A percentile compares a stretch with the other conserved stretches of the same genome.
Conservation (phyloP, 2,113 vertebrate genomes). For the Lepisosteus osseus region DNA sequence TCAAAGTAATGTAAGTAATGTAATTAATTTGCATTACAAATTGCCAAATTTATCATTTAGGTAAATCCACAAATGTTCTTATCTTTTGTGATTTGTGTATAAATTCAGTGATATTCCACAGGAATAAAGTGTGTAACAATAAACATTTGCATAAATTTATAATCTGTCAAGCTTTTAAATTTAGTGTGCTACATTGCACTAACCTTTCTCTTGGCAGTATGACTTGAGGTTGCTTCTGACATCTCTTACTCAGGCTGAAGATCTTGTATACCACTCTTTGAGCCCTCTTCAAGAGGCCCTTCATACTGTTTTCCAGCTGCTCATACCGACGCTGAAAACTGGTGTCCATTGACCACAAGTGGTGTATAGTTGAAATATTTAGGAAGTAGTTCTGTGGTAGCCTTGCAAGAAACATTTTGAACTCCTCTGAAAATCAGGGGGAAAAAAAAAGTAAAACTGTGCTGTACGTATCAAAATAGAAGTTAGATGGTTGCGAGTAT, state of each 20-base stretch:
- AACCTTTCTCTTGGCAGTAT: constrained; percentile 84
- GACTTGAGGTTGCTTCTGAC: constrained; percentile 87
- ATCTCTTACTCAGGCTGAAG: constrained; percentile 93
- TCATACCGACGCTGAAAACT: constrained; percentile 88
- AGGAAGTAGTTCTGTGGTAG: constrained; percentile 90
- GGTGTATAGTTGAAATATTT: constrained; percentile 84
- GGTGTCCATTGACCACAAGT: constrained; percentile 89
- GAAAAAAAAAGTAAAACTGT: constrained; percentile 1
- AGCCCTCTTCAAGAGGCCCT: constrained; percentile 78
- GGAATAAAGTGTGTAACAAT: no score
- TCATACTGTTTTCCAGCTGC: constrained; percentile 86
- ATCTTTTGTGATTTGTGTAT: no score
- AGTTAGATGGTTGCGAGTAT: no score
- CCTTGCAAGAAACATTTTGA: constrained; percentile 87
- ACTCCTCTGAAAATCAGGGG: constrained; percentile 76
- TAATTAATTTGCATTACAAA: no score
- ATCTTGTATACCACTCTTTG: constrained; percentile 91
- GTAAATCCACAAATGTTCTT: no score
- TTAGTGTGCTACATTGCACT: constrained; percentile 31
- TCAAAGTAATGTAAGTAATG: no score
- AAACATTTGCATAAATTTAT: no score
- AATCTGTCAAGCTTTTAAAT: no score
- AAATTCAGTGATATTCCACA: no score
- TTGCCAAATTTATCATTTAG: no score
- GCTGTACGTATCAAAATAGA: no score